phyloP scores from a whole-genome alignment of 2,797 vertebrate genomes.

The Cyprinella venusta region DNA sequence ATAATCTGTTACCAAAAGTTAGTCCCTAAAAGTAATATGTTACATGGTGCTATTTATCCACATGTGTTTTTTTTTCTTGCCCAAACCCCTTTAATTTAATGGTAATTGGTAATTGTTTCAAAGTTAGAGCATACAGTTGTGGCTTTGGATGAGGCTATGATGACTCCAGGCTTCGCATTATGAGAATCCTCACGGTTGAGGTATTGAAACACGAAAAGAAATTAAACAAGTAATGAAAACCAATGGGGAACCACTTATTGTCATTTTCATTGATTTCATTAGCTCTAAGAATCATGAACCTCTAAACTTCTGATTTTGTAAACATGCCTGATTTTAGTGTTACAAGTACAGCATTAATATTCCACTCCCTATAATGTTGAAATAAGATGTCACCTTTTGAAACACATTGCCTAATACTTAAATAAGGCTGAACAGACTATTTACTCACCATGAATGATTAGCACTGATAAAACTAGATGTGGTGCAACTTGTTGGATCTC shows the following conservation, averaged over 20 bases:
- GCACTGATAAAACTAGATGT: slow-evolving; percentile 33
- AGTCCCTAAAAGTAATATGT: not conserved
- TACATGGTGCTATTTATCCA: not conserved
- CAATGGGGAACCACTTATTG: not conserved
- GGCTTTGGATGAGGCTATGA: not conserved
- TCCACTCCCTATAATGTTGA: not conserved
- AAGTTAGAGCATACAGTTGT: not conserved
- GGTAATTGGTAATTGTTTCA: too few species aligned
- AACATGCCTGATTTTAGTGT: not conserved
- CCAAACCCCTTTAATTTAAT: not conserved
- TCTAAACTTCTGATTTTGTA: not conserved
- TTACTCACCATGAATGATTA: slow-evolving; percentile 52
- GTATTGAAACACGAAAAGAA: not conserved
- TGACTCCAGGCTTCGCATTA: not conserved
- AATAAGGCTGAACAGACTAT: slow-evolving; percentile 20
- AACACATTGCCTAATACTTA: slow-evolving; percentile 10
- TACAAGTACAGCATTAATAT: not conserved
- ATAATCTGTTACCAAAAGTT: not conserved
- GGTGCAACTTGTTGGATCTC: slow-evolving; percentile 25
- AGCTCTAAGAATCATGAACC: not conserved
- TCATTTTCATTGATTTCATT: not conserved
- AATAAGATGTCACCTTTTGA: not conserved
- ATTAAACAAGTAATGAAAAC: slow-evolving; percentile 6
- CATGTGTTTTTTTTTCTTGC: too few species aligned
- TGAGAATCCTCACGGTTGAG: not conserved